Base-by-base conservation (phyloP, 2,888 invertebrate species). In the Euclidia mi region DNA sequence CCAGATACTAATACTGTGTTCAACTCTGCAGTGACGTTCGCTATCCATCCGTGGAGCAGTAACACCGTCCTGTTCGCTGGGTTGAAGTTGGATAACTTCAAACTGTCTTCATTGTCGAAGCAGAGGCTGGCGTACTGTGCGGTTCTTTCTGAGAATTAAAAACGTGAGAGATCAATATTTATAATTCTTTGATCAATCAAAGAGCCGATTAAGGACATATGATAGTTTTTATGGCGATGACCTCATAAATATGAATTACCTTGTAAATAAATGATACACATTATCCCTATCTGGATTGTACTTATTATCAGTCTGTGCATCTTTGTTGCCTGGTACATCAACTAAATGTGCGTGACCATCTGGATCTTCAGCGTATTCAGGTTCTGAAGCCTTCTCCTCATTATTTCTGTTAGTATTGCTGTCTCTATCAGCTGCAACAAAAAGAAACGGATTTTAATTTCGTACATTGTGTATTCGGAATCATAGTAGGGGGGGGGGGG, bases 141-240 rank as follows among this genome's bases (percentile, higher is more conserved):
- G 41, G 12, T 47, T 53, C 3, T 42, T n/a, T 18, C 53, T 53
- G 35, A 1, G 25, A 51, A 34, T 11, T 15, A 35, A 35, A 1
- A 14, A 15, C 1, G 10, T 11, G 1, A 11, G 2, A 11, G 2
- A 34, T 34, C 2, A 7, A 37, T 37, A 14, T 37, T 25, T 35
- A 11, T 12, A 14, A 14, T 12, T 3, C 12, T 3, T 2, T 3
- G 4, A n/a, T n/a, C n/a, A n/a, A n/a, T n/a, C 12, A 12, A 2
- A 34, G 9, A 1, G 7, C 3, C 12, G 3, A 6, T 4, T 2
- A 34, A 1, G 34, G 4, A 2, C 1, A 29, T 3, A 29, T 29
- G 9, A 29, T 3, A 29, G 28, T 29, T 4, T 3, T 20, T 20
- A 29, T 29, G 2, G 29, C 2, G 0, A 7, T 29, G 12, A 11